Evolutionary conservation across 64 coral and sea anemone genomes (phyloP).

Genomic region (Porites lutea): DNA sequence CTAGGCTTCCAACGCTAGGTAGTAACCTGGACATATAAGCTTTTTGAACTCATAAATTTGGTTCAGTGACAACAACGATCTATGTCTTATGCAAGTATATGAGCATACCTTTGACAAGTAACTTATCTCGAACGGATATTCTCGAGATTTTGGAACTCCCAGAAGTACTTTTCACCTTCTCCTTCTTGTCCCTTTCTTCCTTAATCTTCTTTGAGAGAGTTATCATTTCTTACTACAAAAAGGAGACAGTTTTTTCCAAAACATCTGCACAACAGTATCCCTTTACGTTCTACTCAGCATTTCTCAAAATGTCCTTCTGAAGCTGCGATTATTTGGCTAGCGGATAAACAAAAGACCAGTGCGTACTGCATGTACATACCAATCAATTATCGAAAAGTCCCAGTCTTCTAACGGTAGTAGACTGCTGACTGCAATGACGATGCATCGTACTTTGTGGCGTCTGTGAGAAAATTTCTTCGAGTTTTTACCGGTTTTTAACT

Average conservation of each 20-base stretch:
- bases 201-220: constrained; percentile 98
- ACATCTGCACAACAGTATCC: constrained; percentile 26
- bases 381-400: background rate
- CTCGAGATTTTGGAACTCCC: constrained; percentile 49
- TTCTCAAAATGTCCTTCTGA: background rate
- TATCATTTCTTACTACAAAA: constrained; percentile 76
- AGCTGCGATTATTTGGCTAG: background rate
- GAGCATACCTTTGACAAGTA: constrained; percentile 86
- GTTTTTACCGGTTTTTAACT: background rate
- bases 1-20: too few relatives aligned
- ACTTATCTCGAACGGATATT: constrained; percentile 86
- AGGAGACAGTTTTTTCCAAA: background rate
- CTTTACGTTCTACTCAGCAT: background rate
- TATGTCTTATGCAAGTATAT: too few relatives aligned
- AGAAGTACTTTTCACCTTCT: constrained; percentile 57
- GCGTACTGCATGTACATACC: background rate
- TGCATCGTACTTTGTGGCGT: background rate
- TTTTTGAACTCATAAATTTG: too few relatives aligned
- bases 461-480: too few relatives aligned
- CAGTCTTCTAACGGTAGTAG: background rate
- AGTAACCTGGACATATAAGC: too few relatives aligned
- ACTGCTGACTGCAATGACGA: background rate
- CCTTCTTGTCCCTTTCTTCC: constrained; percentile 94
- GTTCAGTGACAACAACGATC: too few relatives aligned
- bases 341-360: background rate